Evolutionary conservation across 2,797 vertebrate genomes (phyloP), one percentile per base, ranked within the genome.

Genomic region (Buceros bicornis): DNA sequence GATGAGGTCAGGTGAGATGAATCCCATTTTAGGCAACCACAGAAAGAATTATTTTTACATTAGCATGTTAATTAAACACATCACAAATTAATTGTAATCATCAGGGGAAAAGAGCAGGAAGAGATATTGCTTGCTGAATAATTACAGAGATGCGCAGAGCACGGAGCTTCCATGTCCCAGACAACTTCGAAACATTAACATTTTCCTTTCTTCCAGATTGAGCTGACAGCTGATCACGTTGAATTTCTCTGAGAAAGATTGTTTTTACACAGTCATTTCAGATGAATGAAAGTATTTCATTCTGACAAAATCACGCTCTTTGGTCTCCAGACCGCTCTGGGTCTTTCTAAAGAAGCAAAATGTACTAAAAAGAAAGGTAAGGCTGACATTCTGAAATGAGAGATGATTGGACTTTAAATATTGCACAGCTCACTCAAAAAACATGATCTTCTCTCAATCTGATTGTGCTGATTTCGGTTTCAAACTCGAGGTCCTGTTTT

Each of bases 1-100:
- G 33, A 28, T 76, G 14, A 87, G 29, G 57, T 16, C 45, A 24
- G 70, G 78, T 48, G 91, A 92, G 69, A 72, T 35, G 87, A 83
- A 58, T 19, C 54, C 66, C 82, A 35, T 43, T 58, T 87, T 35
- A 73, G 80, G 56, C 45, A 93, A 58, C 51, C 47, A 42, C n/a
- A 20, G 19, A 66, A 10, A 1, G 5, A 64, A 80, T 90, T 72
- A 33, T n/a, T 66, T 85, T 83, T 42, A 73, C 1, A 1, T 62
- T 60, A 53, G 33, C 40, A 20, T 54, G 73, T 8, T 62, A 93
- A 95, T 91, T 76, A 89, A 95, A 66, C 60, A n/a, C 71, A 69
- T 84, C 6, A n/a, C 58, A 92, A 92, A 94, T 37, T 56, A 93
- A 8, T 43, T 4, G 10, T 70, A 88, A 66, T 93, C 83, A 62